Evolutionary conservation across 1,140 invertebrate genomes (phyloP).

Genomic region (Bombus sylvicola): DNA sequence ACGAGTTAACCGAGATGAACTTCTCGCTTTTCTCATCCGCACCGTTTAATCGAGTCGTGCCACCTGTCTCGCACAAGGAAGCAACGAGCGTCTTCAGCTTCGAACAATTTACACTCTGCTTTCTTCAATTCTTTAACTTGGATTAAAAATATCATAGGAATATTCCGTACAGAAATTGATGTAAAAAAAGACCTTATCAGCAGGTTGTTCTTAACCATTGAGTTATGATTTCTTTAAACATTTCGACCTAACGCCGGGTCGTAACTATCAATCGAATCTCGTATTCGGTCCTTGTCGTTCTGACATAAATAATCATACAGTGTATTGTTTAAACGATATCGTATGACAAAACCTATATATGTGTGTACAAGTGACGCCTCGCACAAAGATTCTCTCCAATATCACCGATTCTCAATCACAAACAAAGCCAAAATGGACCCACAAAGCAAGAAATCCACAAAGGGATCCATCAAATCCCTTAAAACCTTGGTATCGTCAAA

Average conservation of each 20-base stretch:
- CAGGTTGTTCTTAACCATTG: neutral
- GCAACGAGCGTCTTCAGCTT: neutral
- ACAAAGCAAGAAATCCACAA: neutral
- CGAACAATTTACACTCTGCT: neutral
- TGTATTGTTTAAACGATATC: too few species aligned
- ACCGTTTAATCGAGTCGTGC: neutral
- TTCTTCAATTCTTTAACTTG: neutral
- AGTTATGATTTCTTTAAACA: too few species aligned
- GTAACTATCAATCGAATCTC: too few species aligned
- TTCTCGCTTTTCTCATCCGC: neutral
- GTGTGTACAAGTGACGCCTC: neutral
- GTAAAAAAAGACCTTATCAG: neutral
- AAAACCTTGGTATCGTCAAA: neutral
- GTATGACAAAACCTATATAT: too few species aligned
- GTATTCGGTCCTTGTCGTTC: too few species aligned
- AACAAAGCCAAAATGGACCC: neutral
- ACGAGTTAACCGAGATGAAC: slow-evolving; percentile 21
- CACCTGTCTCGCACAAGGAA: neutral
- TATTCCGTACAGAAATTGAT: neutral
- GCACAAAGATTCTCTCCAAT: neutral
- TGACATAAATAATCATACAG: too few species aligned
- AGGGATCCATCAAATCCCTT: neutral
- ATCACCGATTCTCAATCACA: neutral
- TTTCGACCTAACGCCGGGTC: too few species aligned
- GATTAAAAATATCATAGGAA: neutral